Percentiles rank a stretch among this genome's conserved stretches.
phyloP scores from a whole-genome alignment of 2,888 invertebrate species.

The Erannis defoliaria region DNA sequence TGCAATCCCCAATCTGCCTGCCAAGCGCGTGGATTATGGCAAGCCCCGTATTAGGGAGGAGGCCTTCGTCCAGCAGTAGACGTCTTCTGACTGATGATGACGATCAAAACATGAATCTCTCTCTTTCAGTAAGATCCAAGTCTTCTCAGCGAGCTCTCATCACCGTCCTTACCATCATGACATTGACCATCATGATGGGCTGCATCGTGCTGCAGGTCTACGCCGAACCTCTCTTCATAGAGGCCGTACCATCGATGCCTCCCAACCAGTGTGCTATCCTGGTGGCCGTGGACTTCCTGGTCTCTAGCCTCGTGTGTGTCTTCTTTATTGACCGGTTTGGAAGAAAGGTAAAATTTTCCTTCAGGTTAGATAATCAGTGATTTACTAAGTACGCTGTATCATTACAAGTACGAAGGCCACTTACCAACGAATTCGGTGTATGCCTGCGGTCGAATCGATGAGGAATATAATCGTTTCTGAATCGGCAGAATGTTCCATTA shows the following conservation, averaged over 20 bases:
- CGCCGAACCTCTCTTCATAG: slow-evolving; percentile 74
- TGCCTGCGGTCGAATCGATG: no score
- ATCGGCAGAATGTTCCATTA: no score
- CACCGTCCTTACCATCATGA: slow-evolving; percentile 60
- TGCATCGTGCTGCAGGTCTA: slow-evolving; percentile 75
- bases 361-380: no score
- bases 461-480: no score
- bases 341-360: slow-evolving; percentile 72
- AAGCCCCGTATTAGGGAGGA: no score
- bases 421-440: no score
- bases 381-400: no score
- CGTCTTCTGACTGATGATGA: no score
- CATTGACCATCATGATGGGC: slow-evolving; percentile 71
- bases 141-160: slow-evolving; percentile 61
- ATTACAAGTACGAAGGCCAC: no score
- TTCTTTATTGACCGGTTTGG: slow-evolving; percentile 68
- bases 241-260: slow-evolving; percentile 73
- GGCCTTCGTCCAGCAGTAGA: no score
- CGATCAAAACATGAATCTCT: background rate
- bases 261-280: slow-evolving; percentile 73
- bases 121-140: slow-evolving; percentile 58
- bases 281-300: slow-evolving; percentile 66
- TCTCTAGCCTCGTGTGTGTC: slow-evolving; percentile 64
- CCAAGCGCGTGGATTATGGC: no score
- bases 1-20: no score